A percentile compares a stretch with the other conserved stretches of the same genome.
These are phyloP conservation scores for Falco biarmicus DNA, from an alignment of 2,797 vertebrate genomes.

Conservation along the genomic window DNA sequence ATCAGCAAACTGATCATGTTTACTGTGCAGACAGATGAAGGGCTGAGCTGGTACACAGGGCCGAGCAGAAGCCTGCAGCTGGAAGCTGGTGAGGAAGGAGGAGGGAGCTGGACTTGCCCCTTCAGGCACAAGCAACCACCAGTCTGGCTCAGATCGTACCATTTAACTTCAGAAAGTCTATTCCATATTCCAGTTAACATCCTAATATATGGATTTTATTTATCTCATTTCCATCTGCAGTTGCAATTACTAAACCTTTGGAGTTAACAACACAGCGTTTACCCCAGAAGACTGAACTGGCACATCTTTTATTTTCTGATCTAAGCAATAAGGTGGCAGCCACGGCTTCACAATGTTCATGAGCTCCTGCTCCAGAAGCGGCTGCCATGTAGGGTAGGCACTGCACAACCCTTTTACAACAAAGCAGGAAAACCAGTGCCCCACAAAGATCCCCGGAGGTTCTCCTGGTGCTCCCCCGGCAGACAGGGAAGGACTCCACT, in stretches of 20 bases:
- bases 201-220: not conserved
- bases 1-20: not conserved
- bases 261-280: not conserved
- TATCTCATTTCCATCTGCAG: not conserved
- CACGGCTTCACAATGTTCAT: rapidly evolving
- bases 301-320: not conserved
- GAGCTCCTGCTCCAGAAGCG: not conserved
- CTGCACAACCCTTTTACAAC: not conserved
- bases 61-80: not conserved
- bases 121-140: not conserved
- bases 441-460: not conserved
- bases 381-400: not conserved
- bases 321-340: not conserved
- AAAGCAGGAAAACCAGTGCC: not conserved
- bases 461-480: not conserved
- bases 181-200: not conserved
- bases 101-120: not conserved
- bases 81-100: not conserved
- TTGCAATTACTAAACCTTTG: not conserved
- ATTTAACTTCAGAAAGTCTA: not conserved
- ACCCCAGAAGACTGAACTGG: not conserved
- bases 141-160: not conserved
- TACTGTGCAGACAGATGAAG: not conserved
- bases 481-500: not conserved
- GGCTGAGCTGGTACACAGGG: not conserved